Percentiles rank a stretch among this genome's conserved stretches.
Conservation (phyloP, 2,113 vertebrate genomes). For the Craseonycteris thonglongyai region DNA sequence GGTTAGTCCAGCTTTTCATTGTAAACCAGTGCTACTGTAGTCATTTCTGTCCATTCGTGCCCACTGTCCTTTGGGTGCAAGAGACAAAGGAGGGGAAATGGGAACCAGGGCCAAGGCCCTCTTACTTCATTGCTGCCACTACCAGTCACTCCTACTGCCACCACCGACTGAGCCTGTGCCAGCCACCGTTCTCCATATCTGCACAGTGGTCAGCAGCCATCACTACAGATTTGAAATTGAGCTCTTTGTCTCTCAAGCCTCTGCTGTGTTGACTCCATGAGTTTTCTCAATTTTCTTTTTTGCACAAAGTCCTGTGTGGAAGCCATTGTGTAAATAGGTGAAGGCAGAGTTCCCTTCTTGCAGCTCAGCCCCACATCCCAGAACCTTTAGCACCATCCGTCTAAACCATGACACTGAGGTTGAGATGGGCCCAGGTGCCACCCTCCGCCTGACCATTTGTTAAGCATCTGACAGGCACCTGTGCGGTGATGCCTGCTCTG, state of each 20-base stretch:
- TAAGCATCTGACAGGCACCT: not conserved
- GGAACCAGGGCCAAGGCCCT: not conserved
- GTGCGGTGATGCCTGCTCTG: not conserved
- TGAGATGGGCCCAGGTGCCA: not conserved
- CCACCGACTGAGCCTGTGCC: not conserved
- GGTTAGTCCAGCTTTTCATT: not conserved
- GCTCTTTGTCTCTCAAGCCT: not conserved
- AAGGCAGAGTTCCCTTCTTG: not conserved
- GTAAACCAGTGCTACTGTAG: not conserved
- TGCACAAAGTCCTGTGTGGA: not conserved
- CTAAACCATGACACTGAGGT: not conserved
- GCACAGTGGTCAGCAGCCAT: no score
- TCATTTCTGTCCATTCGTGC: not conserved
- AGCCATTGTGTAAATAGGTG: not conserved
- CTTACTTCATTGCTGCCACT: not conserved
- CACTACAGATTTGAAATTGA: not conserved
- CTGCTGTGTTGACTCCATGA: not conserved
- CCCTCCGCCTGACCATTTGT: not conserved
- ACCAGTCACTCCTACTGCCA: not conserved
- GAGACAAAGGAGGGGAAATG: not conserved
- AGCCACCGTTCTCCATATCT: accelerated
- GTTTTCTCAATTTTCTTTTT: not conserved
- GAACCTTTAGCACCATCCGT: not conserved
- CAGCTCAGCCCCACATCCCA: accelerated
- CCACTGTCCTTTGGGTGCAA: not conserved